phyloP scores from a whole-genome alignment of 2,797 vertebrate genomes.

The Alosa sapidissima region DNA sequence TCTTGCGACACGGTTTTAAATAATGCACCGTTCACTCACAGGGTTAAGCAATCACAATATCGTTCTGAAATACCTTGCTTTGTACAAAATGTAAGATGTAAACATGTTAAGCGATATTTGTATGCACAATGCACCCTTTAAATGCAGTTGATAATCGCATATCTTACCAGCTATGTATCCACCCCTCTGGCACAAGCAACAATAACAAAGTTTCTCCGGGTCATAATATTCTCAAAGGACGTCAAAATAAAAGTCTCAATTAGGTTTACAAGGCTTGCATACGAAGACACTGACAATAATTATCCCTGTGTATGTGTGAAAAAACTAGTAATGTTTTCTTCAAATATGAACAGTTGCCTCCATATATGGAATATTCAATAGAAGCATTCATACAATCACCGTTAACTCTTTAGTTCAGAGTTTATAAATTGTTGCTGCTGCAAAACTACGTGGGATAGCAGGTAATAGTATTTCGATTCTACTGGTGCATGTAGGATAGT shows the following conservation, averaged over 20 bases:
- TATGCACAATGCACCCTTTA: conserved; percentile 29
- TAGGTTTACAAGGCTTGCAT: neutral
- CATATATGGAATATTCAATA: too few species aligned
- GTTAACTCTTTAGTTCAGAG: too few species aligned
- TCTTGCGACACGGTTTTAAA: conserved; percentile 70
- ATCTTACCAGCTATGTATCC: conserved; percentile 79
- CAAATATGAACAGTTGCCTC: neutral
- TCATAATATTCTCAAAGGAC: conserved; percentile 16
- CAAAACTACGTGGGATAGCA: too few species aligned
- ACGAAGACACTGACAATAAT: neutral
- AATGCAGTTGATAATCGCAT: conserved; percentile 61
- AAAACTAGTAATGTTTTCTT: neutral
- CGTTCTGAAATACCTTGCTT: conserved; percentile 7
- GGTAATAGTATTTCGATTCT: too few species aligned
- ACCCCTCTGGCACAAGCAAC: conserved; percentile 76
- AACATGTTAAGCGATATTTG: neutral
- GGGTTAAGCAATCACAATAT: neutral
- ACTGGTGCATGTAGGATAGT: too few species aligned
- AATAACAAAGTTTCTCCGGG: conserved; percentile 21
- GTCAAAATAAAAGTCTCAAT: conserved; percentile 4
- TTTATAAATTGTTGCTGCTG: too few species aligned
- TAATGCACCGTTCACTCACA: conserved; percentile 5
- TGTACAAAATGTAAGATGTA: neutral
- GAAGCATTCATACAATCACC: too few species aligned
- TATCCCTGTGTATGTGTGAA: neutral